Percentiles rank a stretch among this genome's conserved stretches.
phyloP scores from a whole-genome alignment of 2,888 invertebrate species.

The Dicyrtoma fusca region DNA sequence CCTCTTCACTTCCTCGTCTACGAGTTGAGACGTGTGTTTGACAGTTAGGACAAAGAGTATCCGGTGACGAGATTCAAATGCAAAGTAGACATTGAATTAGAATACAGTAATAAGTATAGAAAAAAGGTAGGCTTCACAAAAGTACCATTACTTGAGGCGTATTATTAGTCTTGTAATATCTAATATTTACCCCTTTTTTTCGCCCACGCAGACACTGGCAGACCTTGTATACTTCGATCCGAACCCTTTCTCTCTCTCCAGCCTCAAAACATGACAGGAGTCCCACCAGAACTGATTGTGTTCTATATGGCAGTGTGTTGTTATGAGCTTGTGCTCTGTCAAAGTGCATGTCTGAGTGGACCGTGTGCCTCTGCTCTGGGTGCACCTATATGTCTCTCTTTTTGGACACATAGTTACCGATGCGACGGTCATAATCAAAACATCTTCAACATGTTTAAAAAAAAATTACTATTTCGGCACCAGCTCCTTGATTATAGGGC shows the following conservation, averaged over 20 bases:
- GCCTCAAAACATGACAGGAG: not conserved
- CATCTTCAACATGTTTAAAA: not conserved
- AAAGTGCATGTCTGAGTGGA: not conserved
- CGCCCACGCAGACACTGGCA: constrained; percentile 24
- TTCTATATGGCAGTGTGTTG: too few relatives aligned
- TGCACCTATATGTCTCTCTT: not conserved
- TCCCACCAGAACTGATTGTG: not conserved
- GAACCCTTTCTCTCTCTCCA: constrained; percentile 2
- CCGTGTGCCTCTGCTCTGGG: not conserved
- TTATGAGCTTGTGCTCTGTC: not conserved
- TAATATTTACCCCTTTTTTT: constrained; percentile 29
- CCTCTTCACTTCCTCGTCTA: constrained; percentile 13
- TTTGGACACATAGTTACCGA: not conserved
- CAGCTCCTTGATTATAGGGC: constrained; percentile 34
- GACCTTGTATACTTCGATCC: too few relatives aligned
- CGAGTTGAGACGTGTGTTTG: constrained; percentile 28
- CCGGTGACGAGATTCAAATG: constrained; percentile 20
- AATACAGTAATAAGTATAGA: not conserved
- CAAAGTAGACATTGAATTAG: constrained; percentile 5
- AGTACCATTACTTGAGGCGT: constrained; percentile 6
- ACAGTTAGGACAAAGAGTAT: constrained; percentile 34
- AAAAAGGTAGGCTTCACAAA: not conserved
- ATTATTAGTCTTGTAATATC: constrained; percentile 23
- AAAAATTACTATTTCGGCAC: constrained; percentile 30
- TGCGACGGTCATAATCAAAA: constrained; percentile 1